These are phyloP conservation scores for Clivina fossor DNA, from an alignment of 2,888 invertebrate genomes.

Conservation along the genomic window DNA sequence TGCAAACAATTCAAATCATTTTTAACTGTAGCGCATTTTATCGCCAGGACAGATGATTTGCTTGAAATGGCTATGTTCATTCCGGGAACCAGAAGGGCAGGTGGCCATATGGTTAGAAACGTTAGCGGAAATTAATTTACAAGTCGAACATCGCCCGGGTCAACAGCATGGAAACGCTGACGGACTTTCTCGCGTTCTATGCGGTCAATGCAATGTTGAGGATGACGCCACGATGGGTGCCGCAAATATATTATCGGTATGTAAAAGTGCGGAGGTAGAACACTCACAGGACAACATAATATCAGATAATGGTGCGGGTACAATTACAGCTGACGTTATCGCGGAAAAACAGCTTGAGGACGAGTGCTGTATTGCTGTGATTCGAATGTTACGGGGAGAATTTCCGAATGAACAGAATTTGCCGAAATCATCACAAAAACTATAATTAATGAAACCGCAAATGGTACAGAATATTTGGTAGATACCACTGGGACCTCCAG, in stretches of 20 bases:
- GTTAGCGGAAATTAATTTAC: conserved; percentile 36
- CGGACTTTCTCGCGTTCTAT: conserved; percentile 39
- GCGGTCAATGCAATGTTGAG: conserved; percentile 6
- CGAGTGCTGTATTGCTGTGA: too few relatives aligned
- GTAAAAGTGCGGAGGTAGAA: neutral
- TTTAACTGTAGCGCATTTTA: conserved; percentile 24
- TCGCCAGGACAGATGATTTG: conserved; percentile 34
- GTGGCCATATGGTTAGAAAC: conserved; percentile 39
- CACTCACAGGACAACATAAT: neutral
- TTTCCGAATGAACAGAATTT: too few relatives aligned
- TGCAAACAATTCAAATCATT: conserved; percentile 27
- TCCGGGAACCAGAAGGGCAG: conserved; percentile 36
- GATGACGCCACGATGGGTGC: too few relatives aligned
- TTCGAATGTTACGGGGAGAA: too few relatives aligned
- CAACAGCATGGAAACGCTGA: conserved; percentile 38
- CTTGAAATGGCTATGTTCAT: conserved; percentile 35
- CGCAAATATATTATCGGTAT: too few relatives aligned
- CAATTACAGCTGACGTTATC: neutral
- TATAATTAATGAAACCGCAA: too few relatives aligned
- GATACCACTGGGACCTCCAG: too few relatives aligned
- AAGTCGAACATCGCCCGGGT: conserved; percentile 37
- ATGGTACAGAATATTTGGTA: too few relatives aligned
- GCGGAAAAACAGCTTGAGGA: neutral
- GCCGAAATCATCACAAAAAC: too few relatives aligned
- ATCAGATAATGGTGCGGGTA: neutral